Evolutionary conservation across 2,113 vertebrate genomes (phyloP), one percentile per base, ranked within the genome.

Genomic region (Spea bombifrons): DNA sequence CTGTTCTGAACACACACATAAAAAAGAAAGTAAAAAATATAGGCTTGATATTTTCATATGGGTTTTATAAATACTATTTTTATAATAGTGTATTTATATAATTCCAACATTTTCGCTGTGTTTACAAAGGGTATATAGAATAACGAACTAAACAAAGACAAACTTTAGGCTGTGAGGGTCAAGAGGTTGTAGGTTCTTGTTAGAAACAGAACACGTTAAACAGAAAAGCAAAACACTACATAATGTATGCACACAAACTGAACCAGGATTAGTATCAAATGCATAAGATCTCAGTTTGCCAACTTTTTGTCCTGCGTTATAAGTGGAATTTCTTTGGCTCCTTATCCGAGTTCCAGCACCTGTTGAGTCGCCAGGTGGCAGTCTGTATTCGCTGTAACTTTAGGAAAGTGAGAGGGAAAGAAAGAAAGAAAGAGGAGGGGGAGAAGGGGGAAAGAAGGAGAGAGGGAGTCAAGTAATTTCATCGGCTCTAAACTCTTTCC

Each of bases 341-440:
- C 44, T 52, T 55, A 13, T 53, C 44, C 71, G 43, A 45, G 63
- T 63, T 83, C 73, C 84, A 89, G 92, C 95, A 96, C 95, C 95
- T 96, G 94, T 94, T 90, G 90, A 88, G 85, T 84, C 13, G 85
- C 86, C 87, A 83, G 88, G 88, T 88, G 88, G 90, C 90, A 84
- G 86, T 83, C 82, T 70, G 4, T 49, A 64, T 81, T 84, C 86
- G 73, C 75, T 8, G 68, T 12, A 48, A 44, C 55, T 80, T 43
- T 17, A 12, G 73, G 3, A 52, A 76, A 71, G 59, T 66, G 78
- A 72, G 61, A 72, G 43, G 50, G 67, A 57, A 57, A 73, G 61
- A 30, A 30, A 30, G 53, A 61, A 55, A 16, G 8, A 7, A 5
- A 49, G 65, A n/a, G 70, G 70, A 75, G 44, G 53, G 63, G 82